phyloP scores from a whole-genome alignment of 2,797 vertebrate genomes.

The Phaenicophaeus curvirostris region DNA sequence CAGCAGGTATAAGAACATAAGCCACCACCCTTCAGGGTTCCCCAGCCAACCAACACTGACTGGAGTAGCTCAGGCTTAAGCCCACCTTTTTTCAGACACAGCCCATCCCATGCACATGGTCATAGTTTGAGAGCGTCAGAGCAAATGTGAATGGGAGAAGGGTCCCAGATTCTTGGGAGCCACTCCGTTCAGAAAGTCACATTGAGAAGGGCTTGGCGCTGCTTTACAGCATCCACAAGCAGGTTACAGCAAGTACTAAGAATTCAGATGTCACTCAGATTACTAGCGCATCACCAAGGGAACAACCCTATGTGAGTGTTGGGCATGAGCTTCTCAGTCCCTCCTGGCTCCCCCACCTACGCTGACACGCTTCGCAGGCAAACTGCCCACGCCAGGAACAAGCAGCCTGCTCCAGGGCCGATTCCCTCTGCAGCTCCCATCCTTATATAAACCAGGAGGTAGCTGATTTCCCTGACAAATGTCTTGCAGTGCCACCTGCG shows the following conservation, averaged over 20 bases:
- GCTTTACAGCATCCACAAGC: background rate
- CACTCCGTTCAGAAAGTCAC: background rate
- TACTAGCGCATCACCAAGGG: background rate
- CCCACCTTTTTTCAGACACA: background rate
- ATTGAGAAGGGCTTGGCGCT: background rate
- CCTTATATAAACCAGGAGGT: background rate
- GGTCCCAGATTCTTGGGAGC: background rate
- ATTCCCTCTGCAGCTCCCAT: background rate
- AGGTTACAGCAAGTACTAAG: background rate
- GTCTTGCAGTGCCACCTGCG: background rate
- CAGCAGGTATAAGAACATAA: background rate
- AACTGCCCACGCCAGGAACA: background rate
- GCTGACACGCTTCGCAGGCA: background rate
- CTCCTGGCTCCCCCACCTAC: constrained; percentile 14
- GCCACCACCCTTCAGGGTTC: background rate
- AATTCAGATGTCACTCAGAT: background rate
- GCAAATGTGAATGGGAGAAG: accelerated
- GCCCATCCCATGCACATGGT: background rate
- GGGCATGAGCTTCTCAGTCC: background rate
- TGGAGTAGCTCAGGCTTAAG: background rate
- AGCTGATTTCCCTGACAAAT: background rate
- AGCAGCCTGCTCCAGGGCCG: background rate
- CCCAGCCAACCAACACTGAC: background rate
- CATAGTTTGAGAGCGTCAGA: accelerated
- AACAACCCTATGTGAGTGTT: background rate